Conservation (phyloP, 2,888 invertebrate genomes). For the Apeira syringaria region DNA sequence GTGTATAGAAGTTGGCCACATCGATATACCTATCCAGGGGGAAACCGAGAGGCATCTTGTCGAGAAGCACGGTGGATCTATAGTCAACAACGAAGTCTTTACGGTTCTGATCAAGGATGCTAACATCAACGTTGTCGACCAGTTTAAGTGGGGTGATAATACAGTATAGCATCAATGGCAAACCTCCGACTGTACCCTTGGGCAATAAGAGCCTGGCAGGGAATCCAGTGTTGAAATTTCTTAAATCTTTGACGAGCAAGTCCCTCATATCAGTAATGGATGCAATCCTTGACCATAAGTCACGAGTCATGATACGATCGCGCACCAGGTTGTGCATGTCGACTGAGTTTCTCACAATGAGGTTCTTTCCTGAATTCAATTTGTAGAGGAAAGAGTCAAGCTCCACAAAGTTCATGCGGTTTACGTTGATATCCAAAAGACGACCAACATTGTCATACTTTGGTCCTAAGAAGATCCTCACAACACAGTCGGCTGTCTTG, state of each 20-base stretch:
- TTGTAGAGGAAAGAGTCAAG: slow-evolving; percentile 85
- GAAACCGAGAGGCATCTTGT: slow-evolving; percentile 87
- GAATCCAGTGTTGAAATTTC: slow-evolving; percentile 85
- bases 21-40: slow-evolving; percentile 88
- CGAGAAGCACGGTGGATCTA: slow-evolving; percentile 74
- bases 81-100: slow-evolving; percentile 67
- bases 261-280: slow-evolving; percentile 72
- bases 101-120: slow-evolving; percentile 65
- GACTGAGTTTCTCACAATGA: slow-evolving; percentile 85
- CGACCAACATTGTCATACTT: slow-evolving; percentile 85
- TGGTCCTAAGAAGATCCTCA: slow-evolving; percentile 88
- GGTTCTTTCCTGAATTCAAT: slow-evolving; percentile 86
- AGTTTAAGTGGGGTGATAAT: slow-evolving; percentile 82
- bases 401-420: slow-evolving; percentile 86
- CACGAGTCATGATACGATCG: slow-evolving; percentile 86
- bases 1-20: slow-evolving; percentile 83
- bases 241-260: slow-evolving; percentile 59
- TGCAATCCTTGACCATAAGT: slow-evolving; percentile 85
- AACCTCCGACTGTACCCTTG: slow-evolving; percentile 86
- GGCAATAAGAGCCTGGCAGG: slow-evolving; percentile 89
- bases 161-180: slow-evolving; percentile 86
- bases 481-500: slow-evolving; percentile 82
- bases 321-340: slow-evolving; percentile 86
- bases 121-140: slow-evolving; percentile 64
- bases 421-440: slow-evolving; percentile 80